A percentile compares a stretch with the other conserved stretches of the same genome.
Conservation (phyloP, 2,113 vertebrate genomes). For the Guaruba guarouba region DNA sequence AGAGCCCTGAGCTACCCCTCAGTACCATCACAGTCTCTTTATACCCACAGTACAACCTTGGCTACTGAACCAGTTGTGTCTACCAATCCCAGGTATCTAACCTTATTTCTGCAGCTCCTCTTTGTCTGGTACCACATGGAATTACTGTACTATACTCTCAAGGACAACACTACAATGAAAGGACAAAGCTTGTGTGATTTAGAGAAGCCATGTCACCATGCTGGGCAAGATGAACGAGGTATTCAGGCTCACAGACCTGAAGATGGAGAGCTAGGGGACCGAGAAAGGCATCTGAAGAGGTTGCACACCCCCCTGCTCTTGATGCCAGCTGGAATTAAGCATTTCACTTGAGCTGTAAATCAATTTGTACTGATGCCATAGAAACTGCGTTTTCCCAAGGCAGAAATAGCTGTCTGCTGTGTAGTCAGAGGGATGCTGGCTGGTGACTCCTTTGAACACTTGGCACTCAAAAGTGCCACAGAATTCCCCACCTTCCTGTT, state of each 20-base stretch:
- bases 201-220: background rate
- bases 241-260: background rate
- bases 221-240: background rate
- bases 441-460: background rate
- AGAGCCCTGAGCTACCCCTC: background rate
- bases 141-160: background rate
- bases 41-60: background rate
- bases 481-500: background rate
- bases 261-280: background rate
- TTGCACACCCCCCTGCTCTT: background rate
- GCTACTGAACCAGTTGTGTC: background rate
- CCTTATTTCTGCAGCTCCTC: background rate
- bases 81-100: background rate
- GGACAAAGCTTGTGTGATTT: background rate
- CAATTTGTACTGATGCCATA: background rate
- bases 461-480: background rate
- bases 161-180: background rate
- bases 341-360: background rate
- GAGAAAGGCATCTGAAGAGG: background rate
- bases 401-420: background rate
- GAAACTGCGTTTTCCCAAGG: background rate
- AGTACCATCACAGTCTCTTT: background rate
- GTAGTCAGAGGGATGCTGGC: background rate
- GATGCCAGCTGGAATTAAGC: constrained; percentile 2
- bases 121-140: background rate